These are phyloP conservation scores for Acleris laterana DNA, from an alignment of 2,888 invertebrate species.

Conservation along the genomic window DNA sequence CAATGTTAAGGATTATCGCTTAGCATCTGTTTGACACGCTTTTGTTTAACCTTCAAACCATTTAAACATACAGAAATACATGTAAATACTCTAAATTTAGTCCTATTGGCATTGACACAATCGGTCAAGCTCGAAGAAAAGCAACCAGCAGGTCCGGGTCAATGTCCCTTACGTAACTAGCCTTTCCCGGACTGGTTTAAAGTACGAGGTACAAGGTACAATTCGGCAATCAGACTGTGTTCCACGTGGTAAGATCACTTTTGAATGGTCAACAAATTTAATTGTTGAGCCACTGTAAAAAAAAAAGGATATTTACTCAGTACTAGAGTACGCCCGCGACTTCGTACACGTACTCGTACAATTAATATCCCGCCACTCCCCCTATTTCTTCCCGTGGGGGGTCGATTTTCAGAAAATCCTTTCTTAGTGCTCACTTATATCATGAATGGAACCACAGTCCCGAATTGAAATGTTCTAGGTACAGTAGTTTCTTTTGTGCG, in stretches of 20 bases:
- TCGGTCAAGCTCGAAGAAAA: constrained; percentile 7
- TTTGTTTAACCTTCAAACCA: too few species aligned
- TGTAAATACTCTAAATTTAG: neutral
- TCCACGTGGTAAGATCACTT: neutral
- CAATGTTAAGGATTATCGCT: neutral
- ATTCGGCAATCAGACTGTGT: constrained; percentile 20
- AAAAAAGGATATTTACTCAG: too few species aligned
- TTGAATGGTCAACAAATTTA: neutral
- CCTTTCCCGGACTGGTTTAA: constrained; percentile 26
- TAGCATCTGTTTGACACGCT: neutral
- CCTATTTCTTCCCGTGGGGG: too few species aligned
- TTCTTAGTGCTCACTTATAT: too few species aligned
- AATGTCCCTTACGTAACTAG: constrained; percentile 39
- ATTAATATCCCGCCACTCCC: too few species aligned
- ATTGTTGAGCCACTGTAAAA: too few species aligned
- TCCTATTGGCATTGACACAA: constrained; percentile 1
- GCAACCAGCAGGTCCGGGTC: constrained; percentile 45
- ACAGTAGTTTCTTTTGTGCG: too few species aligned
- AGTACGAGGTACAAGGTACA: neutral
- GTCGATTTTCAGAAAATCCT: too few species aligned
- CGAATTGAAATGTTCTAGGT: too few species aligned
- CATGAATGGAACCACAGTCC: too few species aligned
- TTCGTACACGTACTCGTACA: too few species aligned
- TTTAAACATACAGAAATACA: neutral
- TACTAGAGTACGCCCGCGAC: too few species aligned